Base-by-base conservation (phyloP, 1,140 invertebrate species). In the Drosophila truncata region DNA sequence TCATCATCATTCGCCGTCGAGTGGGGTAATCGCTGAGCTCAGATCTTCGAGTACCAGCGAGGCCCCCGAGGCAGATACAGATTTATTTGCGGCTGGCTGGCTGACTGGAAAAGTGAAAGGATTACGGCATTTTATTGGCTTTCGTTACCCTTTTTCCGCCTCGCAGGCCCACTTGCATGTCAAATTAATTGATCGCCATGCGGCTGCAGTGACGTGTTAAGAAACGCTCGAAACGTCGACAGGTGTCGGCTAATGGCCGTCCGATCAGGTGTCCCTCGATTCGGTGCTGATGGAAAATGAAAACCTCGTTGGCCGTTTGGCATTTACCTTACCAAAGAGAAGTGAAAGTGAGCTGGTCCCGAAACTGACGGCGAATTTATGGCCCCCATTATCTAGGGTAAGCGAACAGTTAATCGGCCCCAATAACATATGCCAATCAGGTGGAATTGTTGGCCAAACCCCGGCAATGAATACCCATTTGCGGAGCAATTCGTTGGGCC, bases 181-280 rank as follows among this genome's bases (percentile, higher is more conserved):
- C 82, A 86, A 86, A 86, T 86, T 86, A 86, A 86, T 86, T 86
- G 82, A 87, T 87, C 70, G 49, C 37, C 41, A 37, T 37, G 35
- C 52, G 33, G 20, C 39, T 25, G 20, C 44, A 31, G 23, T 80
- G 70, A 83, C 65, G 81, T 80, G 78, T 44, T 47, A 47, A 58
- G 55, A 61, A 77, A 76, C 66, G 42, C 39, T 65, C 29, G 41
- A 44, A 29, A 33, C 66, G 50, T 58, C 67, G 64, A 65, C 82
- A 85, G 79, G 82, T 85, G 81, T 84, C 77, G 77, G 64, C 65
- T 75, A 55, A 46, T 49, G 52, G 69, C 14, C 23, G 49, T 75
- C 35, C 41, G 71, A 76, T 75, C 69, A 60, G 66, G 71, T 54
- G 49, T 46, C 59, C 16, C 66, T 33, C 42, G 25, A 39, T 25